Evolutionary conservation across 1,140 invertebrate species (phyloP), one percentile per base, ranked within the genome.

Genomic region (Pseudomyrmex flavicornis): DNA sequence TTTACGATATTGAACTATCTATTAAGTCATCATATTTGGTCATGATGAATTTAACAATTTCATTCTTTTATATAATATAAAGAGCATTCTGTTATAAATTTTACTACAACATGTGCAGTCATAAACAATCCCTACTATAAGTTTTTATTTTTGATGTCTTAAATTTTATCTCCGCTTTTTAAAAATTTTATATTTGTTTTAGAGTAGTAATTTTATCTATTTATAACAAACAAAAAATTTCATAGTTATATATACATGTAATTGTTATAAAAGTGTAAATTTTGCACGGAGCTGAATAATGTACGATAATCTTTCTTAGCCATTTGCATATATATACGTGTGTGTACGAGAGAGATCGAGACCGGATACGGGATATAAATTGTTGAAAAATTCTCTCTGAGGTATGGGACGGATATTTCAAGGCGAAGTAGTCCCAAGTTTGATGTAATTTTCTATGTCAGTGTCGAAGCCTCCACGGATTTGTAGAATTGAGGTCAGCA

Each of bases 401-500:
- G 44, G n/a, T 48, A 50, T 8, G 54, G n/a, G 4, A 35, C 54
- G 15, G 76, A 15, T 61, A 80, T 59, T 59, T 59, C 22, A 54
- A 26, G 66, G n/a, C 22, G 54, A 50, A 72, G 72, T 26, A 59
- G 44, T 80, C 76, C 46, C 66, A 72, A 80, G 15, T 80, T 80
- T 70, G 54, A 70, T 22, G 76, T 59, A 80, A 80, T 80, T 59
- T 69, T 59, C 26, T 35, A 72, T 26, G 52, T 59, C 20, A 35
- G 17, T 17, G 63, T 66, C 63, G 26, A 9, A 68, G 75, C 63
- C 63, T 69, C 65, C 5, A 44, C 52, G 50, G 65, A 79, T 70
- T 58, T 70, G 52, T 17, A 70, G 65, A 79, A 79, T 79, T 48
- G 76, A 12, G 76, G 65, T 79, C 76, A 79, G 52, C 44, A 66